Conservation (phyloP, 2,113 vertebrate species). For the Cyphomyrus plagiostoma region DNA sequence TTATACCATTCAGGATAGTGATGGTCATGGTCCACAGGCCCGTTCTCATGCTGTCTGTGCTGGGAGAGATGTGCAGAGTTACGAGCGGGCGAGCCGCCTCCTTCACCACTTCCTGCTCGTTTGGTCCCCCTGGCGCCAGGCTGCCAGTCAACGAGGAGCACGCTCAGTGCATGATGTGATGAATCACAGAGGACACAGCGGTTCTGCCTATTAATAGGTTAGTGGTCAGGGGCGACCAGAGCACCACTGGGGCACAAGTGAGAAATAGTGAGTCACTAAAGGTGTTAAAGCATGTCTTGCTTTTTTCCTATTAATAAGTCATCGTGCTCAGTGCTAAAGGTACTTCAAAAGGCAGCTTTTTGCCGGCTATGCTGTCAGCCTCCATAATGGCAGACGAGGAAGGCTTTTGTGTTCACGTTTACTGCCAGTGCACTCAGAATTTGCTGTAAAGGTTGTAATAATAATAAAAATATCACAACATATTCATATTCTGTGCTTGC, state of each 20-base stretch:
- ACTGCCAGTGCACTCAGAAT: background rate
- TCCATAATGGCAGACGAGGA: background rate
- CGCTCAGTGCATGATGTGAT: background rate
- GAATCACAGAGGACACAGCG: background rate
- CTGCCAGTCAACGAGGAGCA: background rate
- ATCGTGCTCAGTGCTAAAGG: background rate
- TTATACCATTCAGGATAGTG: background rate
- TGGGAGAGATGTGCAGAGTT: background rate
- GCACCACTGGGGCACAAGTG: constrained; percentile 4
- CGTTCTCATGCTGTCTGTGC: background rate
- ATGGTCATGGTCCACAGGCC: background rate
- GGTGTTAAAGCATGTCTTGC: background rate
- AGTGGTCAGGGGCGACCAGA: background rate
- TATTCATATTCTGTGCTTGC: background rate
- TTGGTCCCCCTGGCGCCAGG: background rate
- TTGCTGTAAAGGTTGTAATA: background rate
- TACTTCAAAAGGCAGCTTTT: background rate
- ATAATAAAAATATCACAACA: background rate
- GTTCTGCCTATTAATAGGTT: constrained; percentile 5
- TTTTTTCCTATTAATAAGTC: constrained; percentile 7
- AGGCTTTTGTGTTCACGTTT: constrained; percentile 1
- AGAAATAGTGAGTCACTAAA: background rate
- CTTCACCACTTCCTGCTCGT: background rate
- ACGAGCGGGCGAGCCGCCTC: background rate
- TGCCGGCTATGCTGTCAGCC: background rate